Conservation (phyloP, 2,888 invertebrate genomes). For the Cryptocheilus praepositus region DNA sequence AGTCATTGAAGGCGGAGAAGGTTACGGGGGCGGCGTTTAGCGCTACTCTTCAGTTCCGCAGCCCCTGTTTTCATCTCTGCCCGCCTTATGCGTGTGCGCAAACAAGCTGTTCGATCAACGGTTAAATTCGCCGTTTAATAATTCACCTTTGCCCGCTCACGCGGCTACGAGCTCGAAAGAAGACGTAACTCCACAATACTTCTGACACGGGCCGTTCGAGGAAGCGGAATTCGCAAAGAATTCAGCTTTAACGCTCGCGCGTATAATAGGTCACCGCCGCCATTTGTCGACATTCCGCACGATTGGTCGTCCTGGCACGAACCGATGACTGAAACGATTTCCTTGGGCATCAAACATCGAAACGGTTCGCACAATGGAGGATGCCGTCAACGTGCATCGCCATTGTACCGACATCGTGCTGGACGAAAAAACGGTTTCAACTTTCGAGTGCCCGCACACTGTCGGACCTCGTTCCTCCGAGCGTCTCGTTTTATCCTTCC, state of each 20-base stretch:
- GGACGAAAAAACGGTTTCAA: slow-evolving; percentile 65
- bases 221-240: no score
- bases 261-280: not conserved
- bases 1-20: no score
- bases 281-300: slow-evolving; percentile 17
- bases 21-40: no score
- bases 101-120: no score
- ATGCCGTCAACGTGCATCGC: slow-evolving; percentile 23
- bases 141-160: no score
- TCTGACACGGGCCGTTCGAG: no score
- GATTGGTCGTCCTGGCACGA: slow-evolving; percentile 6
- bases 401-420: slow-evolving; percentile 38
- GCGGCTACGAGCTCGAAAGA: slow-evolving; percentile 7
- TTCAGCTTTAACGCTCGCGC: no score
- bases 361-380: not conserved
- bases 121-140: no score
- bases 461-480: slow-evolving; percentile 27
- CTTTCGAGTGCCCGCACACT: slow-evolving; percentile 63
- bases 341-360: slow-evolving; percentile 4
- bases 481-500: slow-evolving; percentile 13
- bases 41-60: no score
- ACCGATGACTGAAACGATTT: not conserved
- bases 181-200: not conserved
- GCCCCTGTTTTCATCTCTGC: no score
- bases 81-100: no score